phyloP scores from a whole-genome alignment of 2,797 vertebrate genomes.

The Dallia pectoralis region DNA sequence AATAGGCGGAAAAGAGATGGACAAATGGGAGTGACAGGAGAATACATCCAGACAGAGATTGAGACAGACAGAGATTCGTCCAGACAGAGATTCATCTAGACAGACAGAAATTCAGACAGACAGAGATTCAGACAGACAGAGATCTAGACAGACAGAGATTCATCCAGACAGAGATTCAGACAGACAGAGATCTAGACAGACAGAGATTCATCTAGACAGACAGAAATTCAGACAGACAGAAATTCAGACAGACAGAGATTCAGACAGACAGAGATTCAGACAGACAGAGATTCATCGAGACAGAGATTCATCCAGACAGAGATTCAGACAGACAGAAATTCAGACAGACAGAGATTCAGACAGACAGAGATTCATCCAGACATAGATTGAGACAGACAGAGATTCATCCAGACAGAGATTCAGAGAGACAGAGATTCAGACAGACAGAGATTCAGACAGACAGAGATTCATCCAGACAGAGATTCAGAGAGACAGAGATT shows the following conservation, averaged over 20 bases:
- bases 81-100: constrained; percentile 16
- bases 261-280: constrained; percentile 16
- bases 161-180: constrained; percentile 9
- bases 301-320: too few relatives aligned
- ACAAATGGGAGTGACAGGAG: constrained; percentile 3
- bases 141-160: constrained; percentile 19
- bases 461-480: constrained; percentile 16
- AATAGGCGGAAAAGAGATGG: neutral
- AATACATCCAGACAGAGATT: constrained; percentile 18
- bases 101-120: constrained; percentile 4
- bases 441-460: constrained; percentile 2
- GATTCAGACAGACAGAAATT: constrained; percentile 20
- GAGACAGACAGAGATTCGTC: constrained; percentile 14
- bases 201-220: neutral
- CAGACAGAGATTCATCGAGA: too few relatives aligned
- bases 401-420: constrained; percentile 6
- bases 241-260: constrained; percentile 4
- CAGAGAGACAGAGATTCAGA: constrained; percentile 16
- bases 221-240: constrained; percentile 21
- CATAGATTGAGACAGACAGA: constrained; percentile 21
- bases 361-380: too few relatives aligned
- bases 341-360: constrained; percentile 16
- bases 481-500: constrained; percentile 19
- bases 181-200: constrained; percentile 13
- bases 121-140: constrained; percentile 16